A percentile compares a stretch with the other conserved stretches of the same genome.
phyloP scores from a whole-genome alignment of 1,140 invertebrate genomes.

The Formica exsecta region DNA sequence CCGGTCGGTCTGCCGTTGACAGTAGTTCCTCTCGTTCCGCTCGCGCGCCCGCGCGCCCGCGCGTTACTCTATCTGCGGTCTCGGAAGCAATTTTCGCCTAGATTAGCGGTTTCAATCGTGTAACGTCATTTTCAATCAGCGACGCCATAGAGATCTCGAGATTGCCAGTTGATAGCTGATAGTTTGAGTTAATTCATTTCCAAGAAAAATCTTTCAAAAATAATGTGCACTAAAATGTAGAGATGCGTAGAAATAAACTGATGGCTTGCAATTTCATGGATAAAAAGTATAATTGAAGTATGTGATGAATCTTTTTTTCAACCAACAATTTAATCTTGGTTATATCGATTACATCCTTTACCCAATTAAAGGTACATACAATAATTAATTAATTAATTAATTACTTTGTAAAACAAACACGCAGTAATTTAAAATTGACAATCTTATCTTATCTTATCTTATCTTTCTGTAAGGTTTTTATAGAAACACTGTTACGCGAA shows the following conservation, averaged over 20 bases:
- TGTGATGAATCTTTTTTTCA: background rate
- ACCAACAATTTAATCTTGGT: background rate
- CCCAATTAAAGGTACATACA: background rate
- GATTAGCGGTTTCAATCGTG: slow-evolving; percentile 69
- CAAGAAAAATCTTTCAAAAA: background rate
- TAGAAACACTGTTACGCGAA: background rate
- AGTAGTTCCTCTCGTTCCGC: slow-evolving; percentile 19
- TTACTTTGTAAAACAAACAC: background rate
- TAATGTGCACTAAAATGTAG: background rate
- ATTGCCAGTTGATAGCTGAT: background rate
- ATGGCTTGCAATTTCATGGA: background rate
- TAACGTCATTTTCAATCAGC: slow-evolving; percentile 61
- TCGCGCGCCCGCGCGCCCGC: slow-evolving; percentile 46
- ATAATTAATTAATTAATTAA: background rate
- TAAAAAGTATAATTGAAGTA: background rate
- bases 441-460: too few species aligned
- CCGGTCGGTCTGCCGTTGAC: slow-evolving; percentile 53
- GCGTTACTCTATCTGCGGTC: slow-evolving; percentile 56
- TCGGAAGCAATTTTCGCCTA: slow-evolving; percentile 67
- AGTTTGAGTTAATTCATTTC: slow-evolving; percentile 7
- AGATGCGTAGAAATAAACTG: background rate
- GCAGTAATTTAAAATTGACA: background rate
- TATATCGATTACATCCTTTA: background rate
- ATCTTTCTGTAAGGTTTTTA: background rate
- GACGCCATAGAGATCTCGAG: slow-evolving; percentile 16